A percentile compares a stretch with the other conserved stretches of the same genome.
Conservation (phyloP, 2,797 vertebrate species). For the Gorsachius magnificus region DNA sequence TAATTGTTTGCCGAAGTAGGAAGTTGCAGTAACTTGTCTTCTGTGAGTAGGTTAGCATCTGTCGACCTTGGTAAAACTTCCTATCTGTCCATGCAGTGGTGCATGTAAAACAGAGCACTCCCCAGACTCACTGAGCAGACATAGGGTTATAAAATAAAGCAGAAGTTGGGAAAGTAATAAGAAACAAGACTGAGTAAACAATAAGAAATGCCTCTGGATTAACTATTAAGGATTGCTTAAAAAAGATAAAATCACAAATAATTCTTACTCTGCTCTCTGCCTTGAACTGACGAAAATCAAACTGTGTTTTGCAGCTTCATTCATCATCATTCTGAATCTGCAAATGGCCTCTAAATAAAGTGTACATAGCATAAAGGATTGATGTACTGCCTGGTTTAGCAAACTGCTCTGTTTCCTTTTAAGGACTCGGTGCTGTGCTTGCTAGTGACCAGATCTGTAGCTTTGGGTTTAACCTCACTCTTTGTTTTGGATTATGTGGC, state of each 20-base stretch:
- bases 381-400: background rate
- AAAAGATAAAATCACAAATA: background rate
- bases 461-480: background rate
- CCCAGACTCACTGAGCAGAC: background rate
- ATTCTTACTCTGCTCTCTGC: background rate
- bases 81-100: background rate
- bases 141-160: background rate
- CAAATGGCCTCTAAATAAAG: constrained; percentile 22
- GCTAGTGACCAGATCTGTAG: background rate
- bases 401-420: background rate
- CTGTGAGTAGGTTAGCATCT: background rate
- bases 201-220: background rate
- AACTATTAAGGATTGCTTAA: background rate
- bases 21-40: background rate
- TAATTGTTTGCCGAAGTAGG: background rate
- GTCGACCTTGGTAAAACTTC: background rate
- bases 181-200: background rate
- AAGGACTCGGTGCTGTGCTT: background rate
- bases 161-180: background rate
- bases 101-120: background rate
- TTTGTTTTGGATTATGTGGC: background rate
- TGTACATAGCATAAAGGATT: background rate
- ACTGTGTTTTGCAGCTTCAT: background rate
- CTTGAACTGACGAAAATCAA: background rate
- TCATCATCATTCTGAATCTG: background rate